A percentile compares a stretch with the other conserved stretches of the same genome.
These are phyloP conservation scores for Mamestra brassicae DNA, from an alignment of 2,888 invertebrate genomes.

Conservation along the genomic window DNA sequence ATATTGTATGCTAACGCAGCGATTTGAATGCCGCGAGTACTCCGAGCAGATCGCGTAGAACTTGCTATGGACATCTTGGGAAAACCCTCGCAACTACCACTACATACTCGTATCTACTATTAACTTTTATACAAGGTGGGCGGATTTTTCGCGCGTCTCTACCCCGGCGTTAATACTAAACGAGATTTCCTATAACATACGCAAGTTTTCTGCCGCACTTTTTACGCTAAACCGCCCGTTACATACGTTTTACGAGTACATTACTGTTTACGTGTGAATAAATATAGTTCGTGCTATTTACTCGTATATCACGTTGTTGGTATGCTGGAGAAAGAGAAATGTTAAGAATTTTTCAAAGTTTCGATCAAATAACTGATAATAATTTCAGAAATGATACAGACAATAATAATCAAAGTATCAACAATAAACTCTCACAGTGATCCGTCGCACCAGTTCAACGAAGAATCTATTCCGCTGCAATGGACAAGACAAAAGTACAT, in stretches of 20 bases:
- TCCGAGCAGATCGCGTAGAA: conserved; percentile 67
- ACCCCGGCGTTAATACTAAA: conserved; percentile 68
- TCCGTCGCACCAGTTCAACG: background rate
- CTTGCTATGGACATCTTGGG: conserved; percentile 74
- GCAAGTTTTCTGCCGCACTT: conserved; percentile 28
- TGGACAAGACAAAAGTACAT: conserved; percentile 61
- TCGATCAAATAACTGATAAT: background rate
- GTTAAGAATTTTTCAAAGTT: background rate
- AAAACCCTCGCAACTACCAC: conserved; percentile 67
- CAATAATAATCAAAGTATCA: conserved; percentile 18
- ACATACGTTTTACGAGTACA: conserved; percentile 34
- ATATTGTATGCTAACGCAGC: conserved; percentile 81
- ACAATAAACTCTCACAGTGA: conserved; percentile 31
- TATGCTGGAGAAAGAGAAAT: background rate
- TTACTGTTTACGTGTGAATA: conserved; percentile 35
- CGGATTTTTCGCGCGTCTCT: conserved; percentile 63
- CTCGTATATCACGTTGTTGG: background rate
- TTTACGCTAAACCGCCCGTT: conserved; percentile 36
- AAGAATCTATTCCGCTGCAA: conserved; percentile 47
- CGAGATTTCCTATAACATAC: conserved; percentile 58
- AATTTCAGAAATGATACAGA: background rate
- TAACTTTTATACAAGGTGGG: conserved; percentile 72
- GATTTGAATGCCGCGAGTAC: conserved; percentile 77
- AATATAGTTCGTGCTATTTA: background rate
- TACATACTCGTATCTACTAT: conserved; percentile 57